These are phyloP conservation scores for Parascotia fuliginaria DNA, from an alignment of 2,888 invertebrate species.

Conservation along the genomic window DNA sequence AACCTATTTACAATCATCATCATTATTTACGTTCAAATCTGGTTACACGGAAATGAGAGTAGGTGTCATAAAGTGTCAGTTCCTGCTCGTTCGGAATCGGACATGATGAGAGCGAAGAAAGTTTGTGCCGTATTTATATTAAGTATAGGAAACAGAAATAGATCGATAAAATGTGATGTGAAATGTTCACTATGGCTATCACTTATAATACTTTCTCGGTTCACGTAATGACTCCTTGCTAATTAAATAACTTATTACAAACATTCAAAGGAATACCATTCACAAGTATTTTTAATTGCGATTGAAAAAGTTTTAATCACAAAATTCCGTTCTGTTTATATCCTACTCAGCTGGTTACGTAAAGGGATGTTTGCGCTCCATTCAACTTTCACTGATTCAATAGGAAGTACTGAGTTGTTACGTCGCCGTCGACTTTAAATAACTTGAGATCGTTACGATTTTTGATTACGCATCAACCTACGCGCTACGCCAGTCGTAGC, in stretches of 20 bases:
- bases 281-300: background rate
- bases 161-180: conserved; percentile 29
- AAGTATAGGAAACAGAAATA: conserved; percentile 21
- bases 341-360: conserved; percentile 39
- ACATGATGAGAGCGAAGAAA: conserved; percentile 3
- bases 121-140: conserved; percentile 20
- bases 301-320: background rate
- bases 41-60: conserved; percentile 5
- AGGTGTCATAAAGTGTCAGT: conserved; percentile 16
- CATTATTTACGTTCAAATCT: conserved; percentile 31
- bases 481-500: conserved; percentile 32
- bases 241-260: too few species aligned
- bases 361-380: conserved; percentile 35
- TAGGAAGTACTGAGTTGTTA: conserved; percentile 1
- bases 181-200: conserved; percentile 11
- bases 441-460: background rate
- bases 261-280: background rate
- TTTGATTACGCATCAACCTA: conserved; percentile 31
- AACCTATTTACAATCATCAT: conserved; percentile 31
- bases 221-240: conserved; percentile 3
- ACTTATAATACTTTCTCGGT: conserved; percentile 18
- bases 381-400: conserved; percentile 19
- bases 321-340: conserved; percentile 17
- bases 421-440: background rate
- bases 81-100: background rate